Base-by-base conservation (phyloP, 2,888 invertebrate species). In the Torymus texanus region DNA sequence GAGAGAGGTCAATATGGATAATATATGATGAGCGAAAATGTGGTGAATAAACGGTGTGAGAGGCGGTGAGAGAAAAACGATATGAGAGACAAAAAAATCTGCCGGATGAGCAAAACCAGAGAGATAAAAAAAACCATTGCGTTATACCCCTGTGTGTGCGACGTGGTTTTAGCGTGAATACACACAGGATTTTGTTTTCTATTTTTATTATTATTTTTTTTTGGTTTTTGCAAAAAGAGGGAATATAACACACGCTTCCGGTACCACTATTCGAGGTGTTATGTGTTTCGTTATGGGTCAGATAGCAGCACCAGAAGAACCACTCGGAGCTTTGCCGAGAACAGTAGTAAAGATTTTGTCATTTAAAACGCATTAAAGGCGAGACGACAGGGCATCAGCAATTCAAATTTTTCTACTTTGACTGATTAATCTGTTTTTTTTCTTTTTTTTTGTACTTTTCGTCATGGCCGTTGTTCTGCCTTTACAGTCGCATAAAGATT, bases 231-330 rank as follows among this genome's bases (percentile, higher is more conserved):
- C 41, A 41, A 41, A 41, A 41, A 41, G 10, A 1, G 29, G 1
- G 41, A 8, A 41, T 50, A 70, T 16, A 53, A 73, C 10, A 68
- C 62, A 58, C 21, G 53, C 61, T 77, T 73, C 70, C 76, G 67
- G 62, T 72, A 76, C 76, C 58, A 63, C 58, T 70, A 74, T 77
- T 29, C 14, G n/a, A 62, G 11, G 18, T 73, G 55, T 73, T 73
- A 73, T 55, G 29, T 29, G 41, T 58, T 59, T 73, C 76, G 67
- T 76, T 76, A 76, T 59, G 77, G 61, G 62, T 78, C 68, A 71
- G 51, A 80, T 80, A 71, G 61, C 70, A 71, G 77, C 74, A 71
- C 65, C 65, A 80, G 66, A 80, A 70, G 50, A 12, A 29, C 14
- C 70, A 59, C 41, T 41, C 41, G 41, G 41, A 41, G 8, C 41